phyloP scores from a whole-genome alignment of 2,797 vertebrate genomes.

The Lemur catta region DNA sequence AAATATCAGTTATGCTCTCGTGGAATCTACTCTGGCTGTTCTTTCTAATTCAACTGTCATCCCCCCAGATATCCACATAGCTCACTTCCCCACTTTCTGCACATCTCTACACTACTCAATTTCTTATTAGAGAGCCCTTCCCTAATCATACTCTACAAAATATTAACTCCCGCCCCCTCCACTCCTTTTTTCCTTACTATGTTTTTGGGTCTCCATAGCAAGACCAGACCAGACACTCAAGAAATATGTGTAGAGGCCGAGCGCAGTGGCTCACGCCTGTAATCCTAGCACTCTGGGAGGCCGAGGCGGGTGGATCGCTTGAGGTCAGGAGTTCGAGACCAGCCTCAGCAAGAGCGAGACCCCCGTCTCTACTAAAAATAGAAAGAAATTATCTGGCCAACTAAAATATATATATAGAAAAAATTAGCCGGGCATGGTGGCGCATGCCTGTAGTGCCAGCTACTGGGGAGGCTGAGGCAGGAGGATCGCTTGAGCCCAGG shows the following conservation, averaged over 20 bases:
- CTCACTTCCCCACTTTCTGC: neutral
- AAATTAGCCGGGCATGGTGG: no score
- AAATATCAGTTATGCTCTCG: constrained; percentile 1
- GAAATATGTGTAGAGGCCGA: neutral
- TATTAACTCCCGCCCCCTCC: neutral
- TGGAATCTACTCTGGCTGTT: neutral
- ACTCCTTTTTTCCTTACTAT: neutral
- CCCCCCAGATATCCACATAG: neutral
- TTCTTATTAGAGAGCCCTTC: neutral
- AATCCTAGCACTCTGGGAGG: no score
- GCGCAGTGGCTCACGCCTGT: no score
- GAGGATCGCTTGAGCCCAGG: no score
- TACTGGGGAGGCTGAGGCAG: no score
- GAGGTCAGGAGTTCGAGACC: no score
- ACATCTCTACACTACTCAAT: neutral
- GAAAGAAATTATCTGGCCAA: no score
- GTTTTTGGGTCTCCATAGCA: neutral
- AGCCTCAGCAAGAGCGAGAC: no score
- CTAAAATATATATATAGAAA: no score
- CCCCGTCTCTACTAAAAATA: no score
- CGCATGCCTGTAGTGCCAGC: no score
- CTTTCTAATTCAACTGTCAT: neutral
- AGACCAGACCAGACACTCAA: constrained; percentile 11
- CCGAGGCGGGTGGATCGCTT: no score
- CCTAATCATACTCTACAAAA: neutral